Percentiles rank a stretch among this genome's conserved stretches.
Evolutionary conservation across 2,888 invertebrate species (phyloP).

Genomic region (Epistrophella euchroma): DNA sequence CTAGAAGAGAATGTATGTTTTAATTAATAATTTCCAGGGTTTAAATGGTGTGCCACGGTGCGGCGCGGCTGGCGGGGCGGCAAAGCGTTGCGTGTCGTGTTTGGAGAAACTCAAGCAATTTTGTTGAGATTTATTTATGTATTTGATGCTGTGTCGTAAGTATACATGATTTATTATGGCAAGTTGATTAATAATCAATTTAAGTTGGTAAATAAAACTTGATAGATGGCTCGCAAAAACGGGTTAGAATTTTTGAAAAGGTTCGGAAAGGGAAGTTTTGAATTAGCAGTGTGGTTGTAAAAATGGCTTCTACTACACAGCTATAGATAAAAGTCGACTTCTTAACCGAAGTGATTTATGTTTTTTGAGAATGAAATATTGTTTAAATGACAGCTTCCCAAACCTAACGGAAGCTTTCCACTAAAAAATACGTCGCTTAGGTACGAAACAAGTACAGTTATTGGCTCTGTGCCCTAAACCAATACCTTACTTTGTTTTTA

Average conservation of each 20-base stretch:
- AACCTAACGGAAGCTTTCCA: slow-evolving; percentile 6
- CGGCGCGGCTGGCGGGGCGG: too few relatives aligned
- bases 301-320: slow-evolving; percentile 6
- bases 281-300: slow-evolving; percentile 10
- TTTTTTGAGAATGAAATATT: slow-evolving; percentile 20
- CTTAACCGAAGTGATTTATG: slow-evolving; percentile 31
- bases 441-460: background rate
- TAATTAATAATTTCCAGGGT: slow-evolving; percentile 9
- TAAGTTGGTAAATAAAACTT: slow-evolving; percentile 51
- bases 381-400: slow-evolving; percentile 31
- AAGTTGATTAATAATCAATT: slow-evolving; percentile 70
- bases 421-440: background rate
- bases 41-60: background rate
- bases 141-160: slow-evolving; percentile 39
- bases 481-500: background rate
- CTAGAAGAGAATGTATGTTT: background rate
- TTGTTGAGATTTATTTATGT: slow-evolving; percentile 36
- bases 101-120: background rate
- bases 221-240: slow-evolving; percentile 50
- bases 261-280: background rate
- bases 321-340: slow-evolving; percentile 41
- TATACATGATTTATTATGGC: slow-evolving; percentile 62
- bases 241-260: slow-evolving; percentile 43
- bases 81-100: too few relatives aligned
- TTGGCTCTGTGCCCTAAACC: background rate